Base-by-base conservation (phyloP, 2,797 vertebrate species). In the Sebastolobus altivelis region DNA sequence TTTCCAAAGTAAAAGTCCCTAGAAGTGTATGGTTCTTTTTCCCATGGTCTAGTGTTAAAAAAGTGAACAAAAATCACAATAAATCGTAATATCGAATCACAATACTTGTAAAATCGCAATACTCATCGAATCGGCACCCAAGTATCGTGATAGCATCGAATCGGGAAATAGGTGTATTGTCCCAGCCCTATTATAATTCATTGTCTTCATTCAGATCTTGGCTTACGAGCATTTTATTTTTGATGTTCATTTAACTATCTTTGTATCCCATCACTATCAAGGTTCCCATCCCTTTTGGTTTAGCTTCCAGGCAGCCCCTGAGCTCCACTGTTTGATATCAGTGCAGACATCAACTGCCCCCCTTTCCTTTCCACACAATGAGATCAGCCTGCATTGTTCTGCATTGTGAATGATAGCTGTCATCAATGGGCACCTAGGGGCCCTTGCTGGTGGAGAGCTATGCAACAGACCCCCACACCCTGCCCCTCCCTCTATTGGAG, bases 361-460 rank as follows among this genome's bases (percentile, higher is more conserved):
- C 56, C 22, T n/a, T 43, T 77, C 72, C 63, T 65, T 74, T 79
- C 55, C 70, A 43, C 6, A 49, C 76, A 73, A 63, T 69, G 38
- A 66, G 35, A 75, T 80, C 73, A 1, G 5, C 65, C 81, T 66
- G 61, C 59, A 80, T 90, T 91, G 89, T 93, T 85, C 70, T 76
- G 61, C 60, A 40, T 22, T 85, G 80, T 91, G 85, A 93, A 86
- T 88, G 79, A 90, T 89, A 82, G 79, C 67, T 81, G 81, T 86
- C 81, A 86, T 83, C 80, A 89, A 80, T 77, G 12, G 73, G 62
- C 72, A 75, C 79, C 73, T 70, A 35, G 62, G 73, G 79, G 69
- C 81, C 70, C 40, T 85, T 18, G 63, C 40, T 70, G 7, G 59
- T 67, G 49, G 60, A 79, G 76, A 81, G 74, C 60, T 82, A 82